A percentile compares a stretch with the other conserved stretches of the same genome.
These are phyloP conservation scores for Bettongia penicillata DNA, from an alignment of 2,113 vertebrate genomes.

Conservation along the genomic window DNA sequence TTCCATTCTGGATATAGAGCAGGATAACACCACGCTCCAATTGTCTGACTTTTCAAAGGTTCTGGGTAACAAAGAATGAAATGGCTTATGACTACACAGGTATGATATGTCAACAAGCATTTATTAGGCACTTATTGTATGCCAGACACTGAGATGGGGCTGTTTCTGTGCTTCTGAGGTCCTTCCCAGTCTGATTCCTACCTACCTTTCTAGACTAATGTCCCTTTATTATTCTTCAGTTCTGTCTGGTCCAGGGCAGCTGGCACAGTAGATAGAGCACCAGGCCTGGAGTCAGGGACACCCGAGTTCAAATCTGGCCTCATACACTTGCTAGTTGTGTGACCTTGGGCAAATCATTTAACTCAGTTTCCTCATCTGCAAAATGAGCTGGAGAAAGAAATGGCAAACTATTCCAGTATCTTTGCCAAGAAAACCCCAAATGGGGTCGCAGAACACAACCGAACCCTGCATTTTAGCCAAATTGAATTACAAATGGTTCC, in stretches of 20 bases:
- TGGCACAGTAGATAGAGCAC: neutral
- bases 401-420: neutral
- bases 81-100: neutral
- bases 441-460: neutral
- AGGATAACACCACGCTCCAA: neutral
- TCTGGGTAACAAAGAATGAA: neutral
- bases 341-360: neutral
- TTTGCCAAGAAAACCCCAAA: neutral
- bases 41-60: neutral
- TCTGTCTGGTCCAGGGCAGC: neutral
- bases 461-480: neutral
- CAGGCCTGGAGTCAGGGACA: neutral
- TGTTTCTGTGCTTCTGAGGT: neutral
- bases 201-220: neutral
- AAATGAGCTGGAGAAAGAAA: neutral
- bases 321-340: neutral
- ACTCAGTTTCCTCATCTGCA: neutral
- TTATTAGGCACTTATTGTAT: neutral
- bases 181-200: neutral
- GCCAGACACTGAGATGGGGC: neutral
- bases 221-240: neutral
- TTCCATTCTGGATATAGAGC: slow-evolving; percentile 10
- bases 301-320: neutral
- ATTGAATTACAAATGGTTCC: neutral
- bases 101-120: neutral